Conservation (phyloP, 2,888 invertebrate species). For the Phrixothrix hirtus region DNA sequence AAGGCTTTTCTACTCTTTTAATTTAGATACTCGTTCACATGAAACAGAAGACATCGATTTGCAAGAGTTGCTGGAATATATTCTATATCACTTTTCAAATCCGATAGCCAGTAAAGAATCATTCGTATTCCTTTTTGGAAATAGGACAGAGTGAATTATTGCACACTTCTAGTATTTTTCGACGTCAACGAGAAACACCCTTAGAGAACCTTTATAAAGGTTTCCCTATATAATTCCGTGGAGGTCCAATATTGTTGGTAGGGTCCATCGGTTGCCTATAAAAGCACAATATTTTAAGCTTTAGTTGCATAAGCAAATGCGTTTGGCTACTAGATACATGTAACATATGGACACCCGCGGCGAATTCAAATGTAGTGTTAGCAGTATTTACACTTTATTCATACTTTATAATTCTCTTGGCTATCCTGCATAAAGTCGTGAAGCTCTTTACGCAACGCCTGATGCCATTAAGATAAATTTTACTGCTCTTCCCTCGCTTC, state of each 20-base stretch:
- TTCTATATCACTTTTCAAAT: no score
- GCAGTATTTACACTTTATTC: slow-evolving; percentile 32
- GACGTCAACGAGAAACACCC: no score
- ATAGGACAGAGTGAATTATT: no score
- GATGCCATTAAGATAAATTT: slow-evolving; percentile 32
- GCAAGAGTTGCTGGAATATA: no score
- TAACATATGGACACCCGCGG: slow-evolving; percentile 30
- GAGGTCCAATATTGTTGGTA: slow-evolving; percentile 10
- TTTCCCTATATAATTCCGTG: slow-evolving; percentile 9
- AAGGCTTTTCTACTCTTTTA: no score
- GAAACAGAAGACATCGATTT: no score
- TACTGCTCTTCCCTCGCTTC: slow-evolving; percentile 27
- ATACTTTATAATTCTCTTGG: slow-evolving; percentile 33
- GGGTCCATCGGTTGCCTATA: slow-evolving; percentile 8
- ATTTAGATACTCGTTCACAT: no score
- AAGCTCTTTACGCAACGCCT: slow-evolving; percentile 21
- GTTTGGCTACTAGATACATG: slow-evolving; percentile 18
- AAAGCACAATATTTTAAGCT: slow-evolving; percentile 18
- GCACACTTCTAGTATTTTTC: no score
- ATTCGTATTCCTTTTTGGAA: no score
- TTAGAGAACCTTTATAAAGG: slow-evolving; percentile 1
- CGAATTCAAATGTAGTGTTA: slow-evolving; percentile 29
- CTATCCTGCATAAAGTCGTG: slow-evolving; percentile 26
- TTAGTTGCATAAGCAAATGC: slow-evolving; percentile 19
- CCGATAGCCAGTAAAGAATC: no score